phyloP scores from a whole-genome alignment of 2,797 vertebrate genomes.

The Aselliscus stoliczkanus region DNA sequence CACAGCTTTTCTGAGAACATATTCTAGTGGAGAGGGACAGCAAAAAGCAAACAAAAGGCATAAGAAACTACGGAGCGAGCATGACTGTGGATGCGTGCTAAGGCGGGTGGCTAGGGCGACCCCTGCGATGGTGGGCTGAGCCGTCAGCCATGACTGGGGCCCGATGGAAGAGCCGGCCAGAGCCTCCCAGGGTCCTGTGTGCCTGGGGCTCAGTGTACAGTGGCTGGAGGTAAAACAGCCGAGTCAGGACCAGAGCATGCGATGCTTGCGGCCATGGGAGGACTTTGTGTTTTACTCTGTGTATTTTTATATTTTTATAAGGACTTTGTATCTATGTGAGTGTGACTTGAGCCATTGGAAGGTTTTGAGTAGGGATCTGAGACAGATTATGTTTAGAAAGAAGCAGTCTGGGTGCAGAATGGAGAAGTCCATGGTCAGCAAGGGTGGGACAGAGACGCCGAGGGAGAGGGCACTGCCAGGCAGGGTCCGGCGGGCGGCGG shows the following conservation, averaged over 20 bases:
- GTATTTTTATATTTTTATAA: background rate
- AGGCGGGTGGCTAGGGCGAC: too few species aligned
- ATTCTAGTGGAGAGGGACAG: too few species aligned
- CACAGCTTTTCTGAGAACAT: too few species aligned
- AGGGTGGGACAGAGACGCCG: too few species aligned
- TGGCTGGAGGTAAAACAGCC: background rate
- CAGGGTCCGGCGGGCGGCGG: too few species aligned
- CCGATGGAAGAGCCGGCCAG: too few species aligned
- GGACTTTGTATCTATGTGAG: background rate
- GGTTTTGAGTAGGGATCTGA: background rate
- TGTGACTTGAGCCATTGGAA: background rate
- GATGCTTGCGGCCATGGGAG: background rate
- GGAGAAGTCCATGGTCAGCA: background rate
- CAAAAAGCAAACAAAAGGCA: too few species aligned
- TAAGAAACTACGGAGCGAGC: too few species aligned
- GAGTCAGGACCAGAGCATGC: background rate
- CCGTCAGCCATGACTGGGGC: too few species aligned
- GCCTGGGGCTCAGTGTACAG: background rate
- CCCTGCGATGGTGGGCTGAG: too few species aligned
- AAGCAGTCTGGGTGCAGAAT: background rate
- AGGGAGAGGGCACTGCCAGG: too few species aligned
- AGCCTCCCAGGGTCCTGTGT: background rate
- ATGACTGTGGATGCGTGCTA: too few species aligned
- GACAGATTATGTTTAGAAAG: background rate
- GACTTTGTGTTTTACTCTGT: background rate